Conservation (phyloP, 2,888 invertebrate genomes). For the Chaetogeoica ovagalla region DNA sequence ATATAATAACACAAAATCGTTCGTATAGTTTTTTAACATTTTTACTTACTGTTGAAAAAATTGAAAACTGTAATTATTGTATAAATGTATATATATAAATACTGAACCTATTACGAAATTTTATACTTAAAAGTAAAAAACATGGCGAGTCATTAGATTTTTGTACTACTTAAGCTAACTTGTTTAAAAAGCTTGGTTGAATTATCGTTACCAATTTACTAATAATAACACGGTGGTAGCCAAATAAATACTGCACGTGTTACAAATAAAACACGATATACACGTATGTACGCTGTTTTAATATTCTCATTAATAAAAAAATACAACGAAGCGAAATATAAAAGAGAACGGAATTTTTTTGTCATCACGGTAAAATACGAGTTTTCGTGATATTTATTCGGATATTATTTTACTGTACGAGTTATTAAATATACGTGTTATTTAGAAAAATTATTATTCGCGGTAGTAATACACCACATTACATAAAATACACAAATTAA, state of each 20-base stretch:
- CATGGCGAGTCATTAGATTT: not conserved
- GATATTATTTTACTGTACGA: too few relatives aligned
- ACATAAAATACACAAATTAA: too few relatives aligned
- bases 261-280: not conserved
- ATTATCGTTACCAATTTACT: slow-evolving; percentile 4
- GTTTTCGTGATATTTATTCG: not conserved
- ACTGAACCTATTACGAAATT: not conserved
- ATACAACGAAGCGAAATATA: not conserved
- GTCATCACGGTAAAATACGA: not conserved
- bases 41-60: not conserved
- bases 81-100: not conserved
- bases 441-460: too few relatives aligned
- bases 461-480: too few relatives aligned
- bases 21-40: not conserved
- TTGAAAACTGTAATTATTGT: not conserved
- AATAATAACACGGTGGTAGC: not conserved
- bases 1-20: not conserved
- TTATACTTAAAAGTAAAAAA: not conserved
- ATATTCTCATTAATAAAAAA: not conserved
- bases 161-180: slow-evolving; percentile 7
- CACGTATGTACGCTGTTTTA: not conserved
- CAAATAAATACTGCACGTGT: not conserved
- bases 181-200: slow-evolving; percentile 6
- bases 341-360: not conserved
- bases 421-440: too few relatives aligned